Base-by-base conservation (phyloP, 2,888 invertebrate genomes). In the Callimorpha dominula region DNA sequence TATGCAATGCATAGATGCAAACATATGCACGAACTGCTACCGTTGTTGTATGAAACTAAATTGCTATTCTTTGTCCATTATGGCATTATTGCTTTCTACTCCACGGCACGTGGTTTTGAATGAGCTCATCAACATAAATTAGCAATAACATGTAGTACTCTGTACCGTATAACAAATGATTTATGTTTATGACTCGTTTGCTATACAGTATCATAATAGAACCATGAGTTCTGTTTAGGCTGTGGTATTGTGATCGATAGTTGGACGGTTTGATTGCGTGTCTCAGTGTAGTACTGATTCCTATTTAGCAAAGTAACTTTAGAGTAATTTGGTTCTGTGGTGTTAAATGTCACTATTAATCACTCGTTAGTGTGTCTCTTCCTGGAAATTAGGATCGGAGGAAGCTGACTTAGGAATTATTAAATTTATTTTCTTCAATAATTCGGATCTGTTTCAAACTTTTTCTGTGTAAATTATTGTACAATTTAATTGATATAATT, bases 181-280 rank as follows among this genome's bases (percentile, higher is more conserved):
- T 68, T 72, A 72, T 57, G 31, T 49, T 46, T 46, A 68, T 68
- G 43, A 52, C 46, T 69, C 50, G 52, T 65, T 65, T 52, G 50
- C 62, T 31, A 11, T 50, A 40, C 40, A 50, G n/a, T 52, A 50
- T 40, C 14, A 52, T n/a, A 67, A 66, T 80, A 60, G 50, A 68
- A 70, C 52, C 64, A 70, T 73, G 71, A 62, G 50, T 49, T 65
- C 31, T 73, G 70, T 77, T 73, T 60, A 70, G 71, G 65, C 65
- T 72, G 43, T 63, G 78, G 4, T 8, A 50, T 31, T 20, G 62
- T 69, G 54, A 65, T 78, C 57, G 67, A 74, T 68, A 71, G 50
- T 78, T 64, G 50, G 75, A 17, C 60, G 62, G 72, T 81, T 72
- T 81, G 54, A 78, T 76, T 54, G 72, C 73, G 73, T 73, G 73